A percentile compares a stretch with the other conserved stretches of the same genome.
These are phyloP conservation scores for Melinaea marsaeus DNA, from an alignment of 2,888 invertebrate genomes.

Conservation along the genomic window DNA sequence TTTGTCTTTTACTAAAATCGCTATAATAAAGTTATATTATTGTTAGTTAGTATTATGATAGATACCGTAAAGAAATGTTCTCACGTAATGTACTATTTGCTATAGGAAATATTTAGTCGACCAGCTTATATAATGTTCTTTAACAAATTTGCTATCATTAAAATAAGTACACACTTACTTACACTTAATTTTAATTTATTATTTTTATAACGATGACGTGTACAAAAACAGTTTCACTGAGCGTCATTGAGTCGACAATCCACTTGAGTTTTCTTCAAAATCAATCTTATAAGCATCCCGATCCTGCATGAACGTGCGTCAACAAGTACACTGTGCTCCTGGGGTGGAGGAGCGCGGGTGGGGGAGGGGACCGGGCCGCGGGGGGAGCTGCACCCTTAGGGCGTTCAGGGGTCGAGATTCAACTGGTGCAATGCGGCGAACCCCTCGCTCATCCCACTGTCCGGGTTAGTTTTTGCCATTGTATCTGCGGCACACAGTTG, in stretches of 20 bases:
- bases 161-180: too few species aligned
- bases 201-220: too few species aligned
- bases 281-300: constrained; percentile 38
- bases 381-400: constrained; percentile 34
- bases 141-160: too few species aligned
- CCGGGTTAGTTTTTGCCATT: constrained; percentile 56
- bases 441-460: constrained; percentile 55
- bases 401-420: constrained; percentile 63
- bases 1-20: too few species aligned
- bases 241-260: constrained; percentile 8
- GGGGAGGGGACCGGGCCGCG: constrained; percentile 29
- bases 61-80: too few species aligned
- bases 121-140: too few species aligned
- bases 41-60: too few species aligned
- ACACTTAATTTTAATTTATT: too few species aligned
- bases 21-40: too few species aligned
- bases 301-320: constrained; percentile 52
- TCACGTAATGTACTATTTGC: too few species aligned
- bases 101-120: too few species aligned
- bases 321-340: constrained; percentile 57
- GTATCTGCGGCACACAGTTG: constrained; percentile 49
- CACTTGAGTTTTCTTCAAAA: constrained; percentile 28
- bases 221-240: background rate
- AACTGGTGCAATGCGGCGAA: constrained; percentile 77
- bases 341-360: constrained; percentile 31